Conservation (phyloP, 1,140 invertebrate species). For the Diachasmimorpha longicaudata region DNA sequence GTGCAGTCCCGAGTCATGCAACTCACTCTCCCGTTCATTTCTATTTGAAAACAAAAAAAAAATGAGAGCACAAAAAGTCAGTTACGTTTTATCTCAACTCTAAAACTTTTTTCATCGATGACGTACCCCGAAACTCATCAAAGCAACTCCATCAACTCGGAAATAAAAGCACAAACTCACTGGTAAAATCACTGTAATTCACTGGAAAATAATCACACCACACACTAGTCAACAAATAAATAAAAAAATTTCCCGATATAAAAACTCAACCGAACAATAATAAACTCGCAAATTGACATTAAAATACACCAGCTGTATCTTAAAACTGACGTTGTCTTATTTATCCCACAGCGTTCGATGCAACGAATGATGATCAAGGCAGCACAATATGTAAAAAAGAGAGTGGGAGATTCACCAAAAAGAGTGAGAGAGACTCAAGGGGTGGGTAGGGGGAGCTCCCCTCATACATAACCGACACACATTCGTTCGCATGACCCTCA, state of each 20-base stretch:
- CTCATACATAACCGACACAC: neutral
- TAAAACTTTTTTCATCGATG: neutral
- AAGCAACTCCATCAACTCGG: neutral
- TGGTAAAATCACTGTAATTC: neutral
- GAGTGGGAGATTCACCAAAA: constrained; percentile 19
- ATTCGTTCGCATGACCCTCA: neutral
- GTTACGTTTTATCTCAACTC: neutral
- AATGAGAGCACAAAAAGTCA: neutral
- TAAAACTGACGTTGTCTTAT: constrained; percentile 18
- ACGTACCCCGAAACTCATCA: neutral
- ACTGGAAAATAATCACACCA: neutral
- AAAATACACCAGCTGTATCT: neutral
- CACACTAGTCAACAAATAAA: neutral
- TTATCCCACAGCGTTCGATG: constrained; percentile 20
- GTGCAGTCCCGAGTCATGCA: constrained; percentile 7
- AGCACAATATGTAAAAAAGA: constrained; percentile 17
- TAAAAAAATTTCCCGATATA: neutral
- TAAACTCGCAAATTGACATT: neutral
- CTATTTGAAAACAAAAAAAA: constrained; percentile 4
- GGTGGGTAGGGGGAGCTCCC: constrained; percentile 4
- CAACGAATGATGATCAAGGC: constrained; percentile 24
- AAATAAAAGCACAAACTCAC: neutral
- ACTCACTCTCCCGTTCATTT: neutral
- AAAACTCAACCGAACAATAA: no score
- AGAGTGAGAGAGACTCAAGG: constrained; percentile 33